Evolutionary conservation across 2,797 vertebrate species (phyloP).

Genomic region (Crocidura indochinensis): DNA sequence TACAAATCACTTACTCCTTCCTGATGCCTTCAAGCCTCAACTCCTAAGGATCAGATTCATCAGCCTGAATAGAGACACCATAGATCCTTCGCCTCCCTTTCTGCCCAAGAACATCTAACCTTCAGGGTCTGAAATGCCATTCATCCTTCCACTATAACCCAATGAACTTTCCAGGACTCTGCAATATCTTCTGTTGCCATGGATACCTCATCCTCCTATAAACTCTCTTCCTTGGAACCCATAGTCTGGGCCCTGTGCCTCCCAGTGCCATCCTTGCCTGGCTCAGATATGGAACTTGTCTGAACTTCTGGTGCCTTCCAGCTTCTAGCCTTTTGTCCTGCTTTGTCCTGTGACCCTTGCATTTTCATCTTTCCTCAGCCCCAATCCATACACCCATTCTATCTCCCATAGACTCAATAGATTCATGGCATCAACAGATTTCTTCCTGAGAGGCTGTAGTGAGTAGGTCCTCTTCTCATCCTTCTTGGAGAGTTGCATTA

Average conservation of each 20-base stretch:
- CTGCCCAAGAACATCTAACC: rapidly evolving
- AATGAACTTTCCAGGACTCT: neutral
- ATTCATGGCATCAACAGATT: rapidly evolving
- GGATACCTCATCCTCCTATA: neutral
- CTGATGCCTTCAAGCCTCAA: neutral
- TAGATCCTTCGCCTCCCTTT: rapidly evolving
- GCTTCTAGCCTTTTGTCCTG: rapidly evolving
- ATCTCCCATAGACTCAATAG: neutral
- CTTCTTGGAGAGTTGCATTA: neutral
- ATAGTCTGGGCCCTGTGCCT: neutral
- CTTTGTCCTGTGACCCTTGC: neutral
- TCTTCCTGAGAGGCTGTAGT: too few relatives aligned
- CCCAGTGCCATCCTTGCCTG: neutral
- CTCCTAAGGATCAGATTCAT: neutral
- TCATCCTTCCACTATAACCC: neutral
- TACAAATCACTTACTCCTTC: conserved; percentile 17
- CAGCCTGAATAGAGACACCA: too few relatives aligned
- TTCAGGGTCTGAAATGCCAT: too few relatives aligned
- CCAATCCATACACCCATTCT: neutral
- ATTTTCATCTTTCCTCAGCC: neutral
- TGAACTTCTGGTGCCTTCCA: neutral
- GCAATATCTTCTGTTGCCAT: neutral
- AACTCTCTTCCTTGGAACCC: neutral
- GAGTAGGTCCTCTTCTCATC: neutral
- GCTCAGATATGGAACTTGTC: neutral